A percentile compares a stretch with the other conserved stretches of the same genome.
Evolutionary conservation across 2,888 invertebrate genomes (phyloP).

Genomic region (Homarus gammarus): DNA sequence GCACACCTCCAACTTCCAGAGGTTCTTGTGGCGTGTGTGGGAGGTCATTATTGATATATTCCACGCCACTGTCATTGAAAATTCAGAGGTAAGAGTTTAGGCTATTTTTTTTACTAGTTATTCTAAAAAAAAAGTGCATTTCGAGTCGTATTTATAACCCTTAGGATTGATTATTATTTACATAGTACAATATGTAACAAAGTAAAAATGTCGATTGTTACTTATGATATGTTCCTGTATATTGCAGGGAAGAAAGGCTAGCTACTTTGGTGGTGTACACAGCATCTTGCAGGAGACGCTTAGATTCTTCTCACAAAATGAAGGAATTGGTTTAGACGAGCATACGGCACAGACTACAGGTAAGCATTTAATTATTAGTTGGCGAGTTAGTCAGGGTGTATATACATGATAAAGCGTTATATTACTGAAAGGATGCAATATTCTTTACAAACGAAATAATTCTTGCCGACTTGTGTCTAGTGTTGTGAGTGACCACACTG

Average conservation of each 20-base stretch:
- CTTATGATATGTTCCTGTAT: too few relatives aligned
- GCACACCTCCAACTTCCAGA: slow-evolving; percentile 64
- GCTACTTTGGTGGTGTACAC: slow-evolving; percentile 66
- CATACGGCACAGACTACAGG: slow-evolving; percentile 45
- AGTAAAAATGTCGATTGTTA: too few relatives aligned
- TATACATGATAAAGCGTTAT: not conserved
- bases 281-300: slow-evolving; percentile 57
- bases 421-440: too few relatives aligned
- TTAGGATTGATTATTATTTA: not conserved
- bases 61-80: slow-evolving; percentile 38
- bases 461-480: too few relatives aligned
- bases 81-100: slow-evolving; percentile 46
- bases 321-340: slow-evolving; percentile 58
- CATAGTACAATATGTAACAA: not conserved
- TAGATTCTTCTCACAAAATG: slow-evolving; percentile 67
- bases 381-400: too few relatives aligned
- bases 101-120: too few relatives aligned
- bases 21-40: slow-evolving; percentile 64
- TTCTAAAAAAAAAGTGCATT: too few relatives aligned
- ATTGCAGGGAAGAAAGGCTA: slow-evolving; percentile 63
- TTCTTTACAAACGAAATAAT: too few relatives aligned
- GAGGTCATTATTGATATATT: slow-evolving; percentile 40
- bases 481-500: too few relatives aligned
- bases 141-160: not conserved
- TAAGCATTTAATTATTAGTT: not conserved